Conservation (phyloP, 2,888 invertebrate species). For the Cybosia mesomella region DNA sequence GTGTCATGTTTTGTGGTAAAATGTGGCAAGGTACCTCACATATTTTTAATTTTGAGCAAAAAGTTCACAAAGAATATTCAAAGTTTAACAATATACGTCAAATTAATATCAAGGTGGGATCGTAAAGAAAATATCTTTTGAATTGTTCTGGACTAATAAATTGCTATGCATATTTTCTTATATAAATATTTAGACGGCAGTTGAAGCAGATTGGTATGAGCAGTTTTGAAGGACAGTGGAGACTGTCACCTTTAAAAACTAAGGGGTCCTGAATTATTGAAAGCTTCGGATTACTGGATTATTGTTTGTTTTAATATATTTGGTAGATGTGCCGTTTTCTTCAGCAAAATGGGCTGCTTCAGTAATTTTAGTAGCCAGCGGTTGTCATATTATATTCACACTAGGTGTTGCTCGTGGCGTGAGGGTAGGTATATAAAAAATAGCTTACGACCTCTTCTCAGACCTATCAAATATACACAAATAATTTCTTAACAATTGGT, state of each 20-base stretch:
- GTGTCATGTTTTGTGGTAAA: constrained; percentile 39
- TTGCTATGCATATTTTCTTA: neutral
- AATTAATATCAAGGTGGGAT: constrained; percentile 38
- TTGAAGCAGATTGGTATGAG: neutral
- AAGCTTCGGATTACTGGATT: neutral
- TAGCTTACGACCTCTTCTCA: no score
- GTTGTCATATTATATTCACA: no score
- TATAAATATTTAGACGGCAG: neutral
- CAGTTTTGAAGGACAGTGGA: neutral
- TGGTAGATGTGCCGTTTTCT: neutral
- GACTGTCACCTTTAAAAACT: neutral
- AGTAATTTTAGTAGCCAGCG: neutral
- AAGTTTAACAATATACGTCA: constrained; percentile 43
- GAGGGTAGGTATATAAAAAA: no score
- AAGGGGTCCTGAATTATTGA: neutral
- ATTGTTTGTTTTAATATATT: no score
- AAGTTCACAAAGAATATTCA: constrained; percentile 32
- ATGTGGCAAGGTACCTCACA: constrained; percentile 23
- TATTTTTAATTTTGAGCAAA: constrained; percentile 45
- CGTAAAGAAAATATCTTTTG: constrained; percentile 4
- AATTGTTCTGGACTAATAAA: constrained; percentile 1
- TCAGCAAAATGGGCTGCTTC: no score
- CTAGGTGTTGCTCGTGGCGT: no score
- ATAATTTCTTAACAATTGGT: no score
- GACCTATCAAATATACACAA: no score